These are phyloP conservation scores for Alentia gelatinosa DNA, from an alignment of 2,888 invertebrate species.

Conservation along the genomic window DNA sequence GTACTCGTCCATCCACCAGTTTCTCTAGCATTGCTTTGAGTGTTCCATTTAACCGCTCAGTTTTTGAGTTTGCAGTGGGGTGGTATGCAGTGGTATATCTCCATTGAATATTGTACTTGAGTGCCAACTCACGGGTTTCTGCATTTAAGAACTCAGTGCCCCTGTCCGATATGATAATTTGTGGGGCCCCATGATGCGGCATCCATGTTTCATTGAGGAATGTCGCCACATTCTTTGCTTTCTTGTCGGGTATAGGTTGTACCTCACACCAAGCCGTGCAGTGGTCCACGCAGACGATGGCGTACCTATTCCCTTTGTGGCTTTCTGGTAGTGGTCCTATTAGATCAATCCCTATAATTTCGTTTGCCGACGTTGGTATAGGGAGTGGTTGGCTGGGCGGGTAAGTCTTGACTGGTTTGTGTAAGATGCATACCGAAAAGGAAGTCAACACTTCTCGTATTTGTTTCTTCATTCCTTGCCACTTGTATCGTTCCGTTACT, in stretches of 20 bases:
- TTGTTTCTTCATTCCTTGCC: background rate
- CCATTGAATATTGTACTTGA: background rate
- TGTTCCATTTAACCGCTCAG: background rate
- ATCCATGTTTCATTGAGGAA: background rate
- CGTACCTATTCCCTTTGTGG: background rate
- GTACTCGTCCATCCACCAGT: background rate
- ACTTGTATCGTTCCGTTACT: background rate
- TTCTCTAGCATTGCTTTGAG: background rate
- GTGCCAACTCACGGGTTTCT: background rate
- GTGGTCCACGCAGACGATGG: background rate
- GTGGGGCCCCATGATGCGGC: background rate
- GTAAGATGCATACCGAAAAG: background rate
- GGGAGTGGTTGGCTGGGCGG: background rate
- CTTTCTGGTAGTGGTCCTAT: background rate
- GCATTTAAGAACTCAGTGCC: background rate
- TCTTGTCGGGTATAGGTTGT: background rate
- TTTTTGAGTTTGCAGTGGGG: background rate
- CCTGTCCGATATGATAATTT: background rate
- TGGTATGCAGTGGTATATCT: background rate
- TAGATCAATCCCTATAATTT: conserved; percentile 4
- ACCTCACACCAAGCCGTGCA: background rate
- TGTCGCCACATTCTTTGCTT: background rate
- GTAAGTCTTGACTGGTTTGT: background rate
- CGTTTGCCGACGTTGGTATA: background rate
- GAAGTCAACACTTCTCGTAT: background rate